A percentile compares a stretch with the other conserved stretches of the same genome.
phyloP scores from a whole-genome alignment of 1,140 invertebrate genomes.

The Lordiphosa collinella region DNA sequence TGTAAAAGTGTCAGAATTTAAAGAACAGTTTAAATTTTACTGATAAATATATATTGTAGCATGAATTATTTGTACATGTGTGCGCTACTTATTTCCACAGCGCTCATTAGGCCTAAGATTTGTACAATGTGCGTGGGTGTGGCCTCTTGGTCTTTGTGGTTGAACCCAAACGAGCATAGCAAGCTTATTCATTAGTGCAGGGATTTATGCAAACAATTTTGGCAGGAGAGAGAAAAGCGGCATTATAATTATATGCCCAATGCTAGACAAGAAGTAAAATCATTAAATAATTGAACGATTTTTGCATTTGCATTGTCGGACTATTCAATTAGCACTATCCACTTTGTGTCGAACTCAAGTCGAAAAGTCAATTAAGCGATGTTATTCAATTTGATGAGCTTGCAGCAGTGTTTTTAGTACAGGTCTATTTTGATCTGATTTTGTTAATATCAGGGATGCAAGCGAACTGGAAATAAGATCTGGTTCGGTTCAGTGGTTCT shows the following conservation, averaged over 20 bases:
- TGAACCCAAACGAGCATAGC: constrained; percentile 4
- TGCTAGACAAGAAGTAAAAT: background rate
- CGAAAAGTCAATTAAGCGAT: no score
- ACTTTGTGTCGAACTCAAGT: no score
- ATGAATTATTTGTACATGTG: constrained; percentile 11
- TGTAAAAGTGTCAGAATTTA: background rate
- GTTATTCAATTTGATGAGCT: no score
- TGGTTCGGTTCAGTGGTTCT: no score
- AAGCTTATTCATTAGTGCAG: constrained; percentile 7
- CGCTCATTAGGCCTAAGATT: constrained; percentile 11
- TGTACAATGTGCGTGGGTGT: background rate
- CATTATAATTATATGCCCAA: background rate
- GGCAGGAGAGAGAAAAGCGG: background rate
- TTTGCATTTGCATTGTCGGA: no score
- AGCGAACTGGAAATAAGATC: no score
- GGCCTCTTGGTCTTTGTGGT: constrained; percentile 1
- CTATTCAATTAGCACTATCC: no score
- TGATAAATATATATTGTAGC: no score
- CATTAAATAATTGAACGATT: background rate
- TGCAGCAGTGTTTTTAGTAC: no score
- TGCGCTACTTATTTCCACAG: constrained; percentile 1
- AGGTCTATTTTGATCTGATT: no score
- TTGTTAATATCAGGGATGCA: no score
- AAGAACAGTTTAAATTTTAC: background rate
- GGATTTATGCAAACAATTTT: background rate